A percentile compares a stretch with the other conserved stretches of the same genome.
phyloP scores from a whole-genome alignment of 2,797 vertebrate genomes.

The Characodon lateralis region DNA sequence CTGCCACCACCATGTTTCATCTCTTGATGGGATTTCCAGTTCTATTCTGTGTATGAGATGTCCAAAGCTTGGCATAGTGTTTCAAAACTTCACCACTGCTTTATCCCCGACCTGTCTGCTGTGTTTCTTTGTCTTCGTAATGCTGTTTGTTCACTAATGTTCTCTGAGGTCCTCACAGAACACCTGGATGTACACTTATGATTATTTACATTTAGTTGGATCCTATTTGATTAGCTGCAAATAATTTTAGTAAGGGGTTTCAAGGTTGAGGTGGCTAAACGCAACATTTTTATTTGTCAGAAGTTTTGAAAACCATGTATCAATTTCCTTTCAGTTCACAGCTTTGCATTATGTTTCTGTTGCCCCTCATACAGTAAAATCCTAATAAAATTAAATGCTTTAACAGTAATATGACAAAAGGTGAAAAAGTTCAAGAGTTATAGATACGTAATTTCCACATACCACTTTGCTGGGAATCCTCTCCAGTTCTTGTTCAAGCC shows the following conservation, averaged over 20 bases:
- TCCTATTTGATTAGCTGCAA: too few species aligned
- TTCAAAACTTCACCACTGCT: background rate
- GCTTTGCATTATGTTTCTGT: background rate
- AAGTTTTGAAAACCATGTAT: background rate
- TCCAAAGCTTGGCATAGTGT: too few species aligned
- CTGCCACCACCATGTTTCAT: too few species aligned
- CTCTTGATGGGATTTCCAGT: too few species aligned
- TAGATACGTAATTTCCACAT: constrained; percentile 33
- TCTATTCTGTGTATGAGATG: too few species aligned
- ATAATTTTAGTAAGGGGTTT: background rate
- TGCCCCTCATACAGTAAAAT: background rate
- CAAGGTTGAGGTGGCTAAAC: background rate
- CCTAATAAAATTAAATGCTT: background rate
- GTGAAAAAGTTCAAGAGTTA: background rate
- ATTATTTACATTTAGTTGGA: too few species aligned
- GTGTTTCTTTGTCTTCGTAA: too few species aligned
- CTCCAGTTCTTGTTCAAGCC: constrained; percentile 83
- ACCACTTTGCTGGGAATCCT: constrained; percentile 72
- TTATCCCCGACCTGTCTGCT: background rate
- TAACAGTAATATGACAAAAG: background rate
- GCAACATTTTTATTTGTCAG: background rate
- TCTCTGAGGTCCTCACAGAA: too few species aligned
- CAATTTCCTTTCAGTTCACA: background rate
- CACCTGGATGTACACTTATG: too few species aligned
- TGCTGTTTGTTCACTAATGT: too few species aligned